phyloP scores from a whole-genome alignment of 2,888 invertebrate species.

The Latheticus oryzae region DNA sequence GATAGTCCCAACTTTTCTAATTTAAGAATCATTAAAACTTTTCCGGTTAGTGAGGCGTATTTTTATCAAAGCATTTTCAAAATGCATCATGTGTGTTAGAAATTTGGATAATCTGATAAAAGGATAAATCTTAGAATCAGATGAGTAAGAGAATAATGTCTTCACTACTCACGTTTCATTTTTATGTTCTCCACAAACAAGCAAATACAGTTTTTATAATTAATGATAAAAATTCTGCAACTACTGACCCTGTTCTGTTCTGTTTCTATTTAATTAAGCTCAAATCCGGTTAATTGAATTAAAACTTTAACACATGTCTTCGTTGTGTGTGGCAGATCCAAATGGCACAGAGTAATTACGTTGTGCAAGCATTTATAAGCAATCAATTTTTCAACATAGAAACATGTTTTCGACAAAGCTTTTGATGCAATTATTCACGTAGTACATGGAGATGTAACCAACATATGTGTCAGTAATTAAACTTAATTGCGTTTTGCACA shows the following conservation, averaged over 20 bases:
- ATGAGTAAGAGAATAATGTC: conserved; percentile 17
- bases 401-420: conserved; percentile 9
- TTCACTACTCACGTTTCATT: conserved; percentile 28
- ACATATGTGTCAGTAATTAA: conserved; percentile 2
- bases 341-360: too few species aligned
- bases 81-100: too few species aligned
- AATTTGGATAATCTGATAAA: conserved; percentile 4
- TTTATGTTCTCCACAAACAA: conserved; percentile 22
- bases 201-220: conserved; percentile 12
- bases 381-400: conserved; percentile 4
- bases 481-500: conserved; percentile 8
- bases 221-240: conserved; percentile 10
- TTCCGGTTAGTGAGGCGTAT: too few species aligned
- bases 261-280: too few species aligned
- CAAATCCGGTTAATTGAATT: too few species aligned
- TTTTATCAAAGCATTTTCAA: too few species aligned
- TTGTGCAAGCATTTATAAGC: not conserved
- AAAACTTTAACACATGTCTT: too few species aligned
- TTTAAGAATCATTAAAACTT: conserved; percentile 39
- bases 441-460: conserved; percentile 9
- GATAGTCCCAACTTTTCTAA: conserved; percentile 24
- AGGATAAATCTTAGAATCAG: conserved; percentile 10
- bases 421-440: conserved; percentile 14
- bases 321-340: too few species aligned
- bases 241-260: too few species aligned